Evolutionary conservation across 2,888 invertebrate genomes (phyloP).

Genomic region (Gonocerus acuteangulatus): DNA sequence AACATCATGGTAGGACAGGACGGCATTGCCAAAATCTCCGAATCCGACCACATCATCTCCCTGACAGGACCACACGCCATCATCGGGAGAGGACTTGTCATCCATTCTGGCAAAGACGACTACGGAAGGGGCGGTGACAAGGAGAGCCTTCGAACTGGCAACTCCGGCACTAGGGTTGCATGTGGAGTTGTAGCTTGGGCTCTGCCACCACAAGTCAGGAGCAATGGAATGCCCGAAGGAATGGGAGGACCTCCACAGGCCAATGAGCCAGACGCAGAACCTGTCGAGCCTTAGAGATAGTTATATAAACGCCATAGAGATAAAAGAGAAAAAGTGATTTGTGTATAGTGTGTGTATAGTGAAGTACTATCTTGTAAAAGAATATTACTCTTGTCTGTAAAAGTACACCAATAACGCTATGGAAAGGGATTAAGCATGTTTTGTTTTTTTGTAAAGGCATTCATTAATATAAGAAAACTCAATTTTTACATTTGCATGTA

Average conservation of each 20-base stretch:
- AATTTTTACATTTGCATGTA: no score
- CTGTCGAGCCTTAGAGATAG: constrained; percentile 7
- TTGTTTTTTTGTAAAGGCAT: no score
- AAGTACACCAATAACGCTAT: no score
- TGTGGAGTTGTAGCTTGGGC: constrained; percentile 65
- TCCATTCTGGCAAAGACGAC: constrained; percentile 68
- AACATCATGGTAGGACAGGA: constrained; percentile 59
- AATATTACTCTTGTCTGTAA: no score
- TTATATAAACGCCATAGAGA: no score
- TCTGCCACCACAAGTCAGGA: constrained; percentile 5
- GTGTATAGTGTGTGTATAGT: no score
- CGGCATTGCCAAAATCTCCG: constrained; percentile 52
- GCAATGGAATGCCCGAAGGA: not conserved
- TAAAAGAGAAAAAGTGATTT: no score
- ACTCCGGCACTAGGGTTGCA: constrained; percentile 68
- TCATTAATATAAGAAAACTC: no score
- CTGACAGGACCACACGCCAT: constrained; percentile 57
- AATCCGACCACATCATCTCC: constrained; percentile 58
- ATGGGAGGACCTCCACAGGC: not conserved
- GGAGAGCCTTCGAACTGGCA: constrained; percentile 71
- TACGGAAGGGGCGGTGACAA: constrained; percentile 59
- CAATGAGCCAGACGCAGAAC: not conserved
- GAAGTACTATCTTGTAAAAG: no score
- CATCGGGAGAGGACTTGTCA: constrained; percentile 67
- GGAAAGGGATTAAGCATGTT: no score